phyloP scores from a whole-genome alignment of 2,113 vertebrate genomes.

The Ctenodactylus gundi region DNA sequence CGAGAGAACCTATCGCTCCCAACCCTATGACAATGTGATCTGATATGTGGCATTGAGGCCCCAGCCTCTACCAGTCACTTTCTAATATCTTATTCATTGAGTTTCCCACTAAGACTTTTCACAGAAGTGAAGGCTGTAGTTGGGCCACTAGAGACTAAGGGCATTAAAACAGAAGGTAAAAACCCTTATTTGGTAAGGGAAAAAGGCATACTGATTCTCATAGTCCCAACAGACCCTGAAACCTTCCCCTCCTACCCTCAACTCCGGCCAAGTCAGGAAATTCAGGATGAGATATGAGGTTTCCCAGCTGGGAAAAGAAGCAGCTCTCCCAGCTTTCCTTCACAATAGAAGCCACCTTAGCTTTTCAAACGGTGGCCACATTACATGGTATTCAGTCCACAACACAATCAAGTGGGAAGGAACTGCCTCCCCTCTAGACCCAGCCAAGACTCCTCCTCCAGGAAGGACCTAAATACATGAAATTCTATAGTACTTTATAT shows the following conservation, averaged over 20 bases:
- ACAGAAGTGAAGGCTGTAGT: background rate
- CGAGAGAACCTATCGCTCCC: background rate
- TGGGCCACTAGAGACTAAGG: background rate
- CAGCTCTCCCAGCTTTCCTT: conserved; percentile 58
- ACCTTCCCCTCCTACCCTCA: too few species aligned
- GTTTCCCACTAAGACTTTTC: background rate
- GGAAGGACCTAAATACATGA: conserved; percentile 75
- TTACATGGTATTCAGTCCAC: conserved; percentile 61
- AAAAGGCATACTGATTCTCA: background rate
- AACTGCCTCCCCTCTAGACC: conserved; percentile 64
- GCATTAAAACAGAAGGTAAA: conserved; percentile 48
- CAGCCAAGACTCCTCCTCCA: conserved; percentile 74
- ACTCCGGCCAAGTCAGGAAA: conserved; percentile 64
- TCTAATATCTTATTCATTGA: background rate
- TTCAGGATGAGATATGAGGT: conserved; percentile 70
- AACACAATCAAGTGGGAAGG: conserved; percentile 81
- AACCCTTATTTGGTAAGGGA: background rate
- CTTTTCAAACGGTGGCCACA: conserved; percentile 58
- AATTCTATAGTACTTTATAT: conserved; percentile 77
- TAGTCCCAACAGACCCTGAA: background rate
- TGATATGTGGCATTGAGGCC: background rate
- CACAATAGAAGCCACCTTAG: conserved; percentile 72
- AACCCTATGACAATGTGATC: background rate
- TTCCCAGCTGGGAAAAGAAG: conserved; percentile 68
- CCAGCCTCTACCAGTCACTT: background rate